phyloP scores from a whole-genome alignment of 2,888 invertebrate genomes.

The Xestia c-nigrum region DNA sequence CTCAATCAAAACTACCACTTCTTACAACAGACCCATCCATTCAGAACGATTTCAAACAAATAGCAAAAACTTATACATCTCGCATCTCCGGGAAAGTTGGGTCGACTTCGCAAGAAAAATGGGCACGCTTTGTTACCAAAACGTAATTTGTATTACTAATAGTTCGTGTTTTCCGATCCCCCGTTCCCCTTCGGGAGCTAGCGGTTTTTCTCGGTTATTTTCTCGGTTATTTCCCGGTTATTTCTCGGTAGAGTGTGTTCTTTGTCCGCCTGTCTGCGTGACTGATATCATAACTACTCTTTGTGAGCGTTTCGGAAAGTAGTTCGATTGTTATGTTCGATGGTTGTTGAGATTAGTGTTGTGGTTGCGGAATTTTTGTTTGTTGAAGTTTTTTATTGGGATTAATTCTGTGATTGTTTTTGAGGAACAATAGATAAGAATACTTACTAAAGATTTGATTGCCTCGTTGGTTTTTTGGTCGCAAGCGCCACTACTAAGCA shows the following conservation, averaged over 20 bases:
- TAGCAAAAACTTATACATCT: slow-evolving; percentile 56
- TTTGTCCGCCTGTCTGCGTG: slow-evolving; percentile 71
- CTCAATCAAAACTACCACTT: slow-evolving; percentile 35
- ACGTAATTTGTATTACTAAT: slow-evolving; percentile 77
- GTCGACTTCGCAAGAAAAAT: slow-evolving; percentile 65
- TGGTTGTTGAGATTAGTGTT: slow-evolving; percentile 22
- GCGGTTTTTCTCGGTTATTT: slow-evolving; percentile 61
- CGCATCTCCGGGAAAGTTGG: slow-evolving; percentile 55
- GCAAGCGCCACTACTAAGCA: too few species aligned
- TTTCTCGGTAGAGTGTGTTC: slow-evolving; percentile 65
- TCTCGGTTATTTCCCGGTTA: slow-evolving; percentile 57
- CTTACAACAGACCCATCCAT: slow-evolving; percentile 36
- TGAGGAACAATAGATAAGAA: background rate
- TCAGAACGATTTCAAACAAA: slow-evolving; percentile 46
- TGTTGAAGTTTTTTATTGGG: background rate
- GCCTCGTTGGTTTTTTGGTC: too few species aligned
- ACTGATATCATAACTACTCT: slow-evolving; percentile 70
- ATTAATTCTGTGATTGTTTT: background rate
- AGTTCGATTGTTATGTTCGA: slow-evolving; percentile 49
- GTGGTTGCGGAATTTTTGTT: slow-evolving; percentile 15
- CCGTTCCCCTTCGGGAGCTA: slow-evolving; percentile 27
- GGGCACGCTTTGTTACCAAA: slow-evolving; percentile 67
- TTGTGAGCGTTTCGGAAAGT: slow-evolving; percentile 55
- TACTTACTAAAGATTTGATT: too few species aligned
- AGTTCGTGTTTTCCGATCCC: slow-evolving; percentile 73